These are phyloP conservation scores for Lynx canadensis DNA, from an alignment of 2,113 vertebrate species.

Conservation along the genomic window DNA sequence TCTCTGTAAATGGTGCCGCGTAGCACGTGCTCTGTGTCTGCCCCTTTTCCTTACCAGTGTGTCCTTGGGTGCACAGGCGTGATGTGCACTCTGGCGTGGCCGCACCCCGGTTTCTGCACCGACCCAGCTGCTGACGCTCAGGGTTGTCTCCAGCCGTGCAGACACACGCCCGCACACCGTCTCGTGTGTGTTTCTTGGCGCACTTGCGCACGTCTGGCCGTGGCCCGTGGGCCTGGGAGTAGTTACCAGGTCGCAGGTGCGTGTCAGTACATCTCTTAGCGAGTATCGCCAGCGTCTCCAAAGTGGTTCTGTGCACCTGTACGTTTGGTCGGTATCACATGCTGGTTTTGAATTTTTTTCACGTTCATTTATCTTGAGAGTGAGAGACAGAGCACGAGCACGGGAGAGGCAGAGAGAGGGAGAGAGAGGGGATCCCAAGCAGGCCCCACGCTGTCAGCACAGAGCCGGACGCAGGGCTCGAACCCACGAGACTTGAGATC, in stretches of 20 bases:
- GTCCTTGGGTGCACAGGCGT: background rate
- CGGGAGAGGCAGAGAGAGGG: too few species aligned
- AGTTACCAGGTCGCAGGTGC: background rate
- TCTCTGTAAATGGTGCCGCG: background rate
- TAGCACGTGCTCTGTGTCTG: accelerated
- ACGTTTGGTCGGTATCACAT: background rate
- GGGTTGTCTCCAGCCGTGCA: background rate
- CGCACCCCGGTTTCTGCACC: too few species aligned
- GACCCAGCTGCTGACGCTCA: background rate
- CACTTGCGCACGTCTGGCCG: background rate
- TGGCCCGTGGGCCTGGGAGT: background rate
- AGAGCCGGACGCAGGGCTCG: too few species aligned
- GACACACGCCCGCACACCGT: background rate
- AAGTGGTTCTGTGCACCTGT: background rate
- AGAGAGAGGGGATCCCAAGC: too few species aligned
- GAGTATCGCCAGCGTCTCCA: background rate
- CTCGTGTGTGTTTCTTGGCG: background rate
- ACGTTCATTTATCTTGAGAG: too few species aligned
- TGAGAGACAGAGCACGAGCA: too few species aligned
- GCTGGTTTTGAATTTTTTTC: background rate
- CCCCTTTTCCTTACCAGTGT: too few species aligned
- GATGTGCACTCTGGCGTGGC: background rate
- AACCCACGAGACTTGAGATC: too few species aligned
- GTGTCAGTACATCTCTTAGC: too few species aligned
- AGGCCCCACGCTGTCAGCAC: too few species aligned